A percentile compares a stretch with the other conserved stretches of the same genome.
Conservation (phyloP, 64 coral and sea anemone species). For the Pocillopora damicornis region DNA sequence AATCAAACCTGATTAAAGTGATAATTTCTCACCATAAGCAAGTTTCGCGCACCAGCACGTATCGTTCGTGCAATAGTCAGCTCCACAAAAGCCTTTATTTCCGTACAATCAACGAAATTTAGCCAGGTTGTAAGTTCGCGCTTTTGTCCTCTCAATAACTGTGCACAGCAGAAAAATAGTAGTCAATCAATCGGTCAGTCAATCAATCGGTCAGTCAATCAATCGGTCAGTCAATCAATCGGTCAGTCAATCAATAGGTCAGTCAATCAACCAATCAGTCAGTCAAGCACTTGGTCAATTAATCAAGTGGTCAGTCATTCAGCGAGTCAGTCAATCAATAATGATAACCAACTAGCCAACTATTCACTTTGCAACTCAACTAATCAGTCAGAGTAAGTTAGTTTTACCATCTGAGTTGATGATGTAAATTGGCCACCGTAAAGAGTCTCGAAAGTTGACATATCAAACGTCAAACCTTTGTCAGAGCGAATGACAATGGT, state of each 20-base stretch:
- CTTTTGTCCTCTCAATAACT: slow-evolving; percentile 44
- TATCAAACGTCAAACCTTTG: too few relatives aligned
- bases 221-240: too few relatives aligned
- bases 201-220: not conserved
- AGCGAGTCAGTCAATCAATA: not conserved
- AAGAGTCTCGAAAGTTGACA: too few relatives aligned
- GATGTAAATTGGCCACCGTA: too few relatives aligned
- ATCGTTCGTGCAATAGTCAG: slow-evolving; percentile 65
- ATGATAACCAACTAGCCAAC: not conserved
- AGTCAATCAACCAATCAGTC: not conserved
- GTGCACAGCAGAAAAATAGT: not conserved
- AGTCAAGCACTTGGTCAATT: not conserved
- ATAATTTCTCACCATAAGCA: slow-evolving; percentile 69
- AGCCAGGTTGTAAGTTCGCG: slow-evolving; percentile 66
- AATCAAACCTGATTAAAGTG: not conserved
- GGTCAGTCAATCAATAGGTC: too few relatives aligned
- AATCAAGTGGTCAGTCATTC: not conserved
- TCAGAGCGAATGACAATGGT: too few relatives aligned
- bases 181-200: too few relatives aligned
- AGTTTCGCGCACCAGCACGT: slow-evolving; percentile 80
- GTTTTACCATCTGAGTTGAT: too few relatives aligned
- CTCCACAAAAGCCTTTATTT: slow-evolving; percentile 98
- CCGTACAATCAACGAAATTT: slow-evolving; percentile 87
- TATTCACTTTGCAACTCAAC: too few relatives aligned
- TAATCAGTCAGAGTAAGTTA: too few relatives aligned